Evolutionary conservation across 1,140 invertebrate species (phyloP), one percentile per base, ranked within the genome.

Genomic region (Wasmannia auropunctata): DNA sequence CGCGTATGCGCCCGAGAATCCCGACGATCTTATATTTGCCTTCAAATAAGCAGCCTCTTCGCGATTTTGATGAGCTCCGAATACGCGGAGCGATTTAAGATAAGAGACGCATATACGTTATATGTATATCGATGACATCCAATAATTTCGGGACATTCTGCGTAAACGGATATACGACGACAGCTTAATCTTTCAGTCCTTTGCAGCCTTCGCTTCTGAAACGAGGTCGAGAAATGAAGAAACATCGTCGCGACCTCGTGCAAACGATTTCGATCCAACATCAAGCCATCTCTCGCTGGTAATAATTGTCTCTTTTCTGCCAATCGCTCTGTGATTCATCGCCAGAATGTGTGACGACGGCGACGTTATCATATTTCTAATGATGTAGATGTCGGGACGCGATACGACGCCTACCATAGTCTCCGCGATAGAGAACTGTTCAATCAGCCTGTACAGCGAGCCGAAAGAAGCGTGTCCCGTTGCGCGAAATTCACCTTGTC

Each of bases 401-500:
- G 65, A 86, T 86, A 83, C 14, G 22, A 67, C 56, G 67, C 54
- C 56, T 25, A 86, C 77, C 28, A n/a, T 56, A 11, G 14, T 49
- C 31, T 37, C 7, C 40, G 11, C 58, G 31, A 58, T 31, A 49
- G 25, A 63, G 31, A 70, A 22, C 49, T 8, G 40, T 46, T 72
- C 43, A 86, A 72, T 86, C 56, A 22, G 31, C 19, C 40, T 81
- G 51, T 67, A 22, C n/a, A 4, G 11, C 8, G 34, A 19, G 16
- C 8, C 51, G 8, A 28, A 49, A 62, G 37, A 72, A 63, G 62
- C 10, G 51, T 67, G 11, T 67, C 43, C 16, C 19, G 40, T 25
- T 46, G 56, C 37, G 75, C 37, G 22, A 69, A 74, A 83, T 72
- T 72, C 70, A 83, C 43, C 67, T 86, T 56, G 77, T 28, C 25